phyloP scores from a whole-genome alignment of 2,113 vertebrate genomes.

The Sapayoa aenigma region DNA sequence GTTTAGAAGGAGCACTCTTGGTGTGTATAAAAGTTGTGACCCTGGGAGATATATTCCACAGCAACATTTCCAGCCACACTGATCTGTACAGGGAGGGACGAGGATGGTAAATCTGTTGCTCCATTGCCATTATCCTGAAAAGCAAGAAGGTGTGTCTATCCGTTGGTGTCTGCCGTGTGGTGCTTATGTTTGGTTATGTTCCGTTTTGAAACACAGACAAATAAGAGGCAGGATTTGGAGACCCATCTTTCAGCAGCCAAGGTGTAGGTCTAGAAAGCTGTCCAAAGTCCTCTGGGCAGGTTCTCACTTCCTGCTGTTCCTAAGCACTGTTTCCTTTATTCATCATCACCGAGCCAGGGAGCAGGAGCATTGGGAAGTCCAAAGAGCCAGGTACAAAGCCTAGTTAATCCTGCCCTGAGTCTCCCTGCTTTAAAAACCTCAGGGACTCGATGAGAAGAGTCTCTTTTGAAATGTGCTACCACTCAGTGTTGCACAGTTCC shows the following conservation, averaged over 20 bases:
- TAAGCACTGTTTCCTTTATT: not conserved
- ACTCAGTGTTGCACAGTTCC: not conserved
- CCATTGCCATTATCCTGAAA: not conserved
- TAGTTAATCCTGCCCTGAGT: not conserved
- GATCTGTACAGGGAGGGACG: not conserved
- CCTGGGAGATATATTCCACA: not conserved
- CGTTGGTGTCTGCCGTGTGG: rapidly evolving
- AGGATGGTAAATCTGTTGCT: not conserved
- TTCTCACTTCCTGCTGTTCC: not conserved
- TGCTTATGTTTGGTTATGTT: not conserved
- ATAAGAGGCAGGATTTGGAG: not conserved
- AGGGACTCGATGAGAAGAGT: not conserved
- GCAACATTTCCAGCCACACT: not conserved
- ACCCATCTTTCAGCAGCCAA: not conserved
- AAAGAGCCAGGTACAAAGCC: not conserved
- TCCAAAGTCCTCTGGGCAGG: not conserved
- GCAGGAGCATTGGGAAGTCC: not conserved
- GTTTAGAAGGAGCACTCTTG: not conserved
- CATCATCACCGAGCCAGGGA: not conserved
- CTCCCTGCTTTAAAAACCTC: not conserved
- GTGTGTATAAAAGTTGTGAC: not conserved
- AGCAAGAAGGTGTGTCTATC: not conserved
- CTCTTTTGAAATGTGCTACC: not conserved
- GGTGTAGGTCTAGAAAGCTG: no score
- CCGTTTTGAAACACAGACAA: not conserved